A percentile compares a stretch with the other conserved stretches of the same genome.
Conservation (phyloP, 2,113 vertebrate species). For the crab-eating macaque (Macaca fascicularis) region DNA sequence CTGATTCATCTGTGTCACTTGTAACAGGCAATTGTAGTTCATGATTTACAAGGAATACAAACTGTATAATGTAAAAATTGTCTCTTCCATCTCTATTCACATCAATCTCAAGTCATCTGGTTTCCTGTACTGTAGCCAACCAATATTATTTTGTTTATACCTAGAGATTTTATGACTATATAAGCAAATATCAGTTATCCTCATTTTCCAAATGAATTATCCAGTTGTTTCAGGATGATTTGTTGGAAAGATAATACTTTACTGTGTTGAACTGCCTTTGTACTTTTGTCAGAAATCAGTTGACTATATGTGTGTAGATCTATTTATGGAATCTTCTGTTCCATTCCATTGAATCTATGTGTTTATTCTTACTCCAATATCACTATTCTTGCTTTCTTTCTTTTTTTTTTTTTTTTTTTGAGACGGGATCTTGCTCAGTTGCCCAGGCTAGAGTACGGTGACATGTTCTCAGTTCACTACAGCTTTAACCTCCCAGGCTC, state of each 20-base stretch:
- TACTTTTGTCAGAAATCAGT: not conserved
- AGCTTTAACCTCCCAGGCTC: too few species aligned
- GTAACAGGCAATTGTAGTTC: not conserved
- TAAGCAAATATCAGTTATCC: not conserved
- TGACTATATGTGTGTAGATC: not conserved
- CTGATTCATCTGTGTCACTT: conserved; percentile 24
- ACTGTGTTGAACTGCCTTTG: not conserved
- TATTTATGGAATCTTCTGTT: not conserved
- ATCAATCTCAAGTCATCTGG: not conserved
- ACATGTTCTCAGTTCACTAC: too few species aligned
- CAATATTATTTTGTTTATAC: not conserved
- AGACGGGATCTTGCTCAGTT: too few species aligned
- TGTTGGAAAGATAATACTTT: not conserved
- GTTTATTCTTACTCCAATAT: not conserved
- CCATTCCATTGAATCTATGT: not conserved
- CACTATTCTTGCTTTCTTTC: not conserved
- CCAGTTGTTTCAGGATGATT: not conserved
- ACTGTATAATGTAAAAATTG: not conserved
- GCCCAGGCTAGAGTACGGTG: too few species aligned
- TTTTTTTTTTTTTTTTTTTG: too few species aligned
- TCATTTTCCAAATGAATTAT: not conserved
- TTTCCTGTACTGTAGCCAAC: not conserved
- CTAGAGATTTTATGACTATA: not conserved
- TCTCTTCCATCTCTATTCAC: not conserved
- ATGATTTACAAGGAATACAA: not conserved